Evolutionary conservation across 2,888 invertebrate species (phyloP).

Genomic region (Carterocephalus palaemon): DNA sequence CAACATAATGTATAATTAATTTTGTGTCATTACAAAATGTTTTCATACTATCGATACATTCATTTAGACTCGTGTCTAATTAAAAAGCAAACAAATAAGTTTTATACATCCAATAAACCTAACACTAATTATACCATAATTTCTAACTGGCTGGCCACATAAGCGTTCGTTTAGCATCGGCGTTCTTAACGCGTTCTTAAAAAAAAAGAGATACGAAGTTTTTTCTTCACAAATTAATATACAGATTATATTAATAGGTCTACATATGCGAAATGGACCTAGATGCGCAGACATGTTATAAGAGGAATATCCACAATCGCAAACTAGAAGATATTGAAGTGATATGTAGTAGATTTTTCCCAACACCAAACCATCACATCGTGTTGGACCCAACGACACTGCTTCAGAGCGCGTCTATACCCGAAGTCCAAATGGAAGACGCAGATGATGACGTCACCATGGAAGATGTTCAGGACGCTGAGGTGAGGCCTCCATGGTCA

Average conservation of each 20-base stretch:
- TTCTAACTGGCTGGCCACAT: too few relatives aligned
- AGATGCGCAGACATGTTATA: slow-evolving; percentile 87
- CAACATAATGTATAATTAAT: too few relatives aligned
- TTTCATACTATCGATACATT: too few relatives aligned
- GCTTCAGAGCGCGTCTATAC: slow-evolving; percentile 89
- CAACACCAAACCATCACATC: slow-evolving; percentile 89
- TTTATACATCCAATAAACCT: too few relatives aligned
- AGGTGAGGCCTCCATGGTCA: slow-evolving; percentile 55
- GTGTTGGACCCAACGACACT: slow-evolving; percentile 89
- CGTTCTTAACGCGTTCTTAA: too few relatives aligned
- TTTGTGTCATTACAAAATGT: too few relatives aligned
- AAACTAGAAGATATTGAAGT: slow-evolving; percentile 87
- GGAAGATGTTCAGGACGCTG: slow-evolving; percentile 63
- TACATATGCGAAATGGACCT: slow-evolving; percentile 93
- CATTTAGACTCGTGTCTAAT: too few relatives aligned
- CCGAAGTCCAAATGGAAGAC: slow-evolving; percentile 92
- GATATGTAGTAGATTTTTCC: slow-evolving; percentile 85
- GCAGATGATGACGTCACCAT: slow-evolving; percentile 68
- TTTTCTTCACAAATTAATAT: too few relatives aligned
- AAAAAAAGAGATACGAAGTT: too few relatives aligned
- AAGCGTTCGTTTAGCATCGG: too few relatives aligned
- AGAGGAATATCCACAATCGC: slow-evolving; percentile 91
- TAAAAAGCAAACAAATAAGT: too few relatives aligned
- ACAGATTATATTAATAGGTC: slow-evolving; percentile 87
- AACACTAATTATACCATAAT: too few relatives aligned